Evolutionary conservation across 1,140 invertebrate genomes (phyloP), one percentile per base, ranked within the genome.

Genomic region (Steinernema khuongi): DNA sequence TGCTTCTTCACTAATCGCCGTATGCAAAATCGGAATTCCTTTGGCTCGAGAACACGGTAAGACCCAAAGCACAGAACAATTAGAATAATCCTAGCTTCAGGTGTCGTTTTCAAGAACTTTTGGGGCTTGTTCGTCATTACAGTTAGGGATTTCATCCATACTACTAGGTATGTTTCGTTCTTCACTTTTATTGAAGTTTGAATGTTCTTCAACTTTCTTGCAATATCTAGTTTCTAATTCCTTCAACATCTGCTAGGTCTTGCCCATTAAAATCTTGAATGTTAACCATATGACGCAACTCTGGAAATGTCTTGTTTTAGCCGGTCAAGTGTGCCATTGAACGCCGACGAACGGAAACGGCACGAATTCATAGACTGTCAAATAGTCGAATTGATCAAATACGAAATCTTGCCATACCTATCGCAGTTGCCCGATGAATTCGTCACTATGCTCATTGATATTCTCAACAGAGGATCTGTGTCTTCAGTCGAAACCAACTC

Each of bases 381-480:
- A 87, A 89, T 94, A 29, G 92, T 96, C 78, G 91, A 93, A 81
- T 85, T 95, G 73, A 87, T 96, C 29, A 87, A 92, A 72, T 91
- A 92, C 75, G 91, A 94, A 88, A 91, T 96, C 72, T 86, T 96
- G 74, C 92, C 93, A 1, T 90, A 91, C 86, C 91, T 92, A 1
- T 88, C 89, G 79, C 88, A 89, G 73, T 90, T 94, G 83, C 93
- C 93, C 22, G 90, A 91, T 85, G 91, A 93, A 77, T 95, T 95
- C 86, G 90, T 95, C 73, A 89, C 93, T 78, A 89, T 91, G 84
- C 90, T 94, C 60, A 92, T 97, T 72, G 90, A 93, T 80, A 89
- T 97, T 41, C 88, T 97, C 26, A 96, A 96, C 85, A 91, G 91
- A 82, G 95, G 94, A 0, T 95, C 94, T 17, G 93, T 96, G 83